A percentile compares a stretch with the other conserved stretches of the same genome.
Evolutionary conservation across 1,140 invertebrate species (phyloP).

Genomic region (Solen grandis): DNA sequence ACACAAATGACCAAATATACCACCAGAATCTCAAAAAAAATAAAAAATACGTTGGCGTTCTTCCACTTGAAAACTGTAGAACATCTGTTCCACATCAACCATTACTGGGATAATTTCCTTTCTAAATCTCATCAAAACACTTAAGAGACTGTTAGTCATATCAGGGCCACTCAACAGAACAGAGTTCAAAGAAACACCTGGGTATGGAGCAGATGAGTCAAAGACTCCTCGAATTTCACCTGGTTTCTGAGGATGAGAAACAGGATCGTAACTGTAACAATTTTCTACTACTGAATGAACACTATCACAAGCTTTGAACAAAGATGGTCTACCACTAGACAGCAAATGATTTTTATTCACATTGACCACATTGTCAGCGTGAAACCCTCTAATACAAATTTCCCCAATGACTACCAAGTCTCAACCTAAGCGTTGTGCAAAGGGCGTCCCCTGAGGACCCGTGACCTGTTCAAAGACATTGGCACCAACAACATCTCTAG

Average conservation of each 20-base stretch:
- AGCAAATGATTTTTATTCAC: slow-evolving; percentile 36
- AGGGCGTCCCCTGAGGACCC: slow-evolving; percentile 35
- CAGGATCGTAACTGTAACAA: slow-evolving; percentile 24
- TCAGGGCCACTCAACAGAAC: slow-evolving; percentile 48
- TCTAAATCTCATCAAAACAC: slow-evolving; percentile 48
- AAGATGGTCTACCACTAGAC: slow-evolving; percentile 18
- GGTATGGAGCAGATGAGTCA: no score
- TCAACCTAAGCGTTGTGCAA: slow-evolving; percentile 44
- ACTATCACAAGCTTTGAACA: slow-evolving; percentile 43
- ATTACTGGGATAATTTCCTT: slow-evolving; percentile 32
- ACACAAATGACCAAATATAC: no score
- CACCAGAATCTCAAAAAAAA: slow-evolving; percentile 52
- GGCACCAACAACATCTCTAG: slow-evolving; percentile 50
- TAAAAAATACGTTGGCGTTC: slow-evolving; percentile 46
- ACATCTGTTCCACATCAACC: slow-evolving; percentile 54
- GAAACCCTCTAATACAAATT: slow-evolving; percentile 49
- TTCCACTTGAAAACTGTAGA: slow-evolving; percentile 54
- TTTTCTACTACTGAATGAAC: background rate
- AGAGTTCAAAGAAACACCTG: no score
- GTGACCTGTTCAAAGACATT: slow-evolving; percentile 45
- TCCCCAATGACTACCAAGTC: slow-evolving; percentile 58
- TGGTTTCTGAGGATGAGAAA: no score
- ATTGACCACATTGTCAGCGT: background rate
- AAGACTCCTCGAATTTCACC: no score
- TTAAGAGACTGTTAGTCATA: slow-evolving; percentile 49